Base-by-base conservation (phyloP, 2,888 invertebrate genomes). In the Heliconius erato region DNA sequence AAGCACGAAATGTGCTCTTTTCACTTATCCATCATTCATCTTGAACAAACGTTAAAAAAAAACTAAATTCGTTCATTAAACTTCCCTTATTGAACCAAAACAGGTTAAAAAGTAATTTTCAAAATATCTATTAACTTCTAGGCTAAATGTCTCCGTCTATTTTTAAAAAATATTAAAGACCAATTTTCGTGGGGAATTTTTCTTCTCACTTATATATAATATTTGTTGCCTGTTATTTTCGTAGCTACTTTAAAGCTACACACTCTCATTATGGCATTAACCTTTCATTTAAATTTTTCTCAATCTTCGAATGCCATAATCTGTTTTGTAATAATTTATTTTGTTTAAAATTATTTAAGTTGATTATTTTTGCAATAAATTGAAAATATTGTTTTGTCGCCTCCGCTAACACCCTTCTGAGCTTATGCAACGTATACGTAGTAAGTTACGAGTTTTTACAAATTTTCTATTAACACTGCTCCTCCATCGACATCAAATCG, bases 381-480 rank as follows among this genome's bases (percentile, higher is more conserved):
- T n/a, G n/a, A n/a, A 54, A 54, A 74, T 32, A 32, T 74, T 32
- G 32, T 54, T 74, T 74, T 32, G 32, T 19, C 54, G 59, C 23
- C 74, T 59, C 14, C 74, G 74, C 74, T 74, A 74, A 28, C 74
- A 59, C 35, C 74, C n/a, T 59, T 74, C 54, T 63, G 74, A 76
- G 35, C 74, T 35, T 35, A 59, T 35, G 59, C 59, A 76, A 59
- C 54, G 71, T 71, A 26, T 44, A 12, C 40, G 40, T 71, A 71
- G 71, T 71, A 71, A 71, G 71, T 71, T 40, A 14, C 14, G 26
- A 71, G n/a, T 44, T 71, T 71, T 40, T 44, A 71, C 71, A 44
- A 71, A 14, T 71, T 5, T 44, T 26, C 6, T 71, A 44, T 14
- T 16, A 16, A 71, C 7, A 44, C 40, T 44, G 71, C 44, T 71